Base-by-base conservation (phyloP, 2,113 vertebrate species). In the cat (Felis catus) region DNA sequence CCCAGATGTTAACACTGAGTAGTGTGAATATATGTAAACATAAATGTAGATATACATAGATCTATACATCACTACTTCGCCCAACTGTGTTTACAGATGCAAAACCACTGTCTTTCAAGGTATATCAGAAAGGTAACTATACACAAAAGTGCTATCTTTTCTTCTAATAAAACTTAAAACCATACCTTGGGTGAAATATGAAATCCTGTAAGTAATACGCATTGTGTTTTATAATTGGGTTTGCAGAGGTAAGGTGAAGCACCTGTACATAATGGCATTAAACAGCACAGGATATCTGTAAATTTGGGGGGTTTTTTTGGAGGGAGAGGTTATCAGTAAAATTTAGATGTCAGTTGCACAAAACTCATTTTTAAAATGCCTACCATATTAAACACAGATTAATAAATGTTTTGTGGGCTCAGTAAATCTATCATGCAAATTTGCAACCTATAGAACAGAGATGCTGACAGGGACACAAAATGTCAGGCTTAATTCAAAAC, bases 401-500 rank as follows among this genome's bases (percentile, higher is more conserved):
- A 86, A 95, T 94, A 53, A 90, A 45, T 73, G 92, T 79, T 65
- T 39, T 23, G 41, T 66, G 95, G 73, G 63, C 16, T n/a, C 18
- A 87, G 19, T n/a, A 74, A 85, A 91, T 10, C 5, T 68, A 53
- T 58, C 41, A 41, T 76, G 53, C n/a, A 70, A 25, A 83, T 48
- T 25, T 68, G 65, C 36, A 89, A 41, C 80, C 21, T 3, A 76
- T 31, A 98, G 78, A 68, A 94, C 96, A 91, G 92, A 96, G 97
- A 93, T 89, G 39, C 95, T 97, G 94, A 97, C 83, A 97, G 41
- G 12, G 36, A 97, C 87, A 95, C 5, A 53, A 39, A 91, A n/a
- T 5, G 71, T 76, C 81, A 87, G 94, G 53, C 70, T 97, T 97
- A 97, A 96, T 97, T 97, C 70, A 94, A 95, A 90, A 96, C 33